Evolutionary conservation across 2,797 vertebrate genomes (phyloP), one percentile per base, ranked within the genome.

Genomic region (Rhinoraja longicauda): DNA sequence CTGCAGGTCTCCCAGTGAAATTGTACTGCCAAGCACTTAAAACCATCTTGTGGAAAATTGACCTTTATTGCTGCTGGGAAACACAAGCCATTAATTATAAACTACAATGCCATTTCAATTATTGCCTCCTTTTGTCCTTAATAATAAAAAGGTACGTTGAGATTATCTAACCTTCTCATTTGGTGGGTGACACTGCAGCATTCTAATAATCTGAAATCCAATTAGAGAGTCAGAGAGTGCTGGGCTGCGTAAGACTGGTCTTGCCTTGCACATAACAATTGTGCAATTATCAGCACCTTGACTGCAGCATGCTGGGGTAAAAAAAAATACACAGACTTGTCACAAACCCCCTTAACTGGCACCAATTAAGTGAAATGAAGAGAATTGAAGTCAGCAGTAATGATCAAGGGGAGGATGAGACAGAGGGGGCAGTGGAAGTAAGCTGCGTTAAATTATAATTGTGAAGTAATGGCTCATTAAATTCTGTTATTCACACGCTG

Each of bases 141-240:
- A 95, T 95, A 95, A 95, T 96, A 96, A 97, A 93, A 94, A 94
- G 93, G 95, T 94, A 95, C 75, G 93, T 94, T 94, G 95, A 96
- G 95, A 95, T 96, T 95, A 95, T 79, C 93, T 94, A 93, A 79
- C 77, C n/a, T 92, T 92, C 90, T 92, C 90, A 92, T 92, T 92
- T 92, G 90, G 77, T 29, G 24, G 15, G 90, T 75, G 24, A 39
- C 90, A 73, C 36, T 29, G 45, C 90, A 73, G 67, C 70, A 75
- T 75, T 53, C 90, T 75, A 92, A 75, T 92, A 75, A 92, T 92
- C 70, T 92, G 39, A 92, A 92, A 92, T 92, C 90, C 90, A 92
- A 92, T 92, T 92, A 92, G 90, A 92, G 90, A 73, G 70, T 45
- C 70, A 92, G 90, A 39, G 59, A 92, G 70, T 45, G 36, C 72